Percentiles rank a stretch among this genome's conserved stretches.
phyloP scores from a whole-genome alignment of 2,797 vertebrate genomes.

The Myotis planiceps region DNA sequence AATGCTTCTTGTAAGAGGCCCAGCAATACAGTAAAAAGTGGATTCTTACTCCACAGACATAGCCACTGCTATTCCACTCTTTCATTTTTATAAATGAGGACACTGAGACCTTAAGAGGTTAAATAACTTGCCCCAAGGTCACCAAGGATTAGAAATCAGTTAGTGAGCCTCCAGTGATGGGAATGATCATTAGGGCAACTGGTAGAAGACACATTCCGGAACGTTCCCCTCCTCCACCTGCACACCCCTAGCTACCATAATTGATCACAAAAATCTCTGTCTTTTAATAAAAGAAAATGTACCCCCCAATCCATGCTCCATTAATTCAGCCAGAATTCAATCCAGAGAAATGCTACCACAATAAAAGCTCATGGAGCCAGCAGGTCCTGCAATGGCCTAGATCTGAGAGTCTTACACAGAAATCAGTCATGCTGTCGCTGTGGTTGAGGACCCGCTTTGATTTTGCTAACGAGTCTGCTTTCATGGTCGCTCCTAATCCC shows the following conservation, averaged over 20 bases:
- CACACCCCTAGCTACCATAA: not conserved
- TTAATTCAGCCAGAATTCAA: slow-evolving; percentile 3
- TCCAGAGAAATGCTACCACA: not conserved
- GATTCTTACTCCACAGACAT: not conserved
- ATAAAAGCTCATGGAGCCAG: not conserved
- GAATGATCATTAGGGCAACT: not conserved
- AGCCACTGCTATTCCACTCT: not conserved
- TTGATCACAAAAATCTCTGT: not conserved
- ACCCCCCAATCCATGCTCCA: not conserved
- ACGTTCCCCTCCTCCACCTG: not conserved
- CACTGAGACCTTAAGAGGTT: not conserved
- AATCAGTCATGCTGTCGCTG: not conserved
- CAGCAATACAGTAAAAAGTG: not conserved
- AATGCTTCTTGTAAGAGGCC: not conserved
- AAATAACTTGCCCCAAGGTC: not conserved
- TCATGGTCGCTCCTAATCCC: not conserved
- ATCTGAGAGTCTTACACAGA: not conserved
- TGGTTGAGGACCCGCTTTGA: not conserved
- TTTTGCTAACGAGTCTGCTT: slow-evolving; percentile 15
- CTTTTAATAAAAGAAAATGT: not conserved
- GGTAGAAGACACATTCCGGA: not conserved
- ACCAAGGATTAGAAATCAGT: not conserved
- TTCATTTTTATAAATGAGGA: not conserved
- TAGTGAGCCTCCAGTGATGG: not conserved
- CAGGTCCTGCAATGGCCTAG: not conserved